Evolutionary conservation across 2,797 vertebrate genomes (phyloP), one percentile per base, ranked within the genome.

Genomic region (Staurois parvus): DNA sequence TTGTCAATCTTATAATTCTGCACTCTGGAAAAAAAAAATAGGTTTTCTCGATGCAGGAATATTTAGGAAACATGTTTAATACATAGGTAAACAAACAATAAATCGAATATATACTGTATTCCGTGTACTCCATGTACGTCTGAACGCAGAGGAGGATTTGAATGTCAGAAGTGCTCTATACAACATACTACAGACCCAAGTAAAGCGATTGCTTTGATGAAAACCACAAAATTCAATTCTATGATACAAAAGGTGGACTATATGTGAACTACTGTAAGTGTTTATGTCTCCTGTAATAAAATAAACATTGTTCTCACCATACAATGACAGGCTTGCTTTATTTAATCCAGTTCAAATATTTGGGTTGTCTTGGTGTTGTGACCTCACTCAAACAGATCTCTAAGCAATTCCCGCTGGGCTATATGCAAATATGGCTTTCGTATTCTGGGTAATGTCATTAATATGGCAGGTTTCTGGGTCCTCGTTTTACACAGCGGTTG

Each of bases 31-130:
- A n/a, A 29, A 52, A 45, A n/a, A 29, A 2, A 9, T 81, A 28
- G 79, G 24, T n/a, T 74, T 66, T 74, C 52, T 9, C 62, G 74
- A 52, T 15, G 52, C 13, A 12, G 34, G 26, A 24, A n/a, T 64
- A 10, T 66, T 19, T 77, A 77, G 28, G 12, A 64, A 77, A 64
- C 75, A 64, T 66, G n/a, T 64, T 40, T 37, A 62, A 40, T 42
- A 37, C 15, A 17, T 52, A 19, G 13, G n/a, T 77, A 77, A 26
- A 37, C 13, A 52, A n/a, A 76, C 48, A 24, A 59, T 77, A 77
- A 40, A 77, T 66, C 12, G 11, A 77, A 1, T 37, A 64, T 66
- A 32, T 68, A 26, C 8, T 9, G 34, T 28, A 24, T 64, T 45
- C 34, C 40, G n/a, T 66, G 21, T 45, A 68, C 40, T 30, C 19